Base-by-base conservation (phyloP, 2,113 vertebrate genomes). In the Speoplatyrhinus poulsoni region DNA sequence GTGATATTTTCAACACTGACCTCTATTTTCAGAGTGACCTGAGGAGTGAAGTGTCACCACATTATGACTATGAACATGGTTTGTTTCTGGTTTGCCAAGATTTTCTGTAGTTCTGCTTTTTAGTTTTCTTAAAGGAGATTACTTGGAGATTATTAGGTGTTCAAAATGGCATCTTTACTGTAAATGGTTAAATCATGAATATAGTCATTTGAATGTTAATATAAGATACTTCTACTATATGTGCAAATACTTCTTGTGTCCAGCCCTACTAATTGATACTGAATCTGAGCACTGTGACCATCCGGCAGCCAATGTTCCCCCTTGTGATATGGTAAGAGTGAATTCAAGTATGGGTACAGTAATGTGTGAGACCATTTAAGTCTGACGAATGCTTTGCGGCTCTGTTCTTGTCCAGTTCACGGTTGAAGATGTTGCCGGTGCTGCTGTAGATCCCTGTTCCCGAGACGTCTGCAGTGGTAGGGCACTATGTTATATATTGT, bases 401-500 rank as follows among this genome's bases (percentile, higher is more conserved):
- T 69, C 12, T 70, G 13, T 53, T 46, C 49, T 67, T 26, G 26
- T 26, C 26, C 26, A 26, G 26, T 3, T 54, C 0, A 6, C 12
- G 1, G 10, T 19, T 13, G 12, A 19, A 64, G 62, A 70, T 2
- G 15, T 11, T 7, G 1, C 26, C 32, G 8, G 54, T 19, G 12
- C 13, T 58, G 13, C 9, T 49, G 60, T 81, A 64, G 59, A 62
- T 9, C 17, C 54, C 9, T 12, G 48, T 33, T 19, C 73, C 59
- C 32, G 17, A 56, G 67, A 77, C 36, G 11, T 60, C 53, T 65
- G 57, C 62, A 41, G 58, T 71, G 78, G 78, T 86, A 71, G 56
- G 2, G 12, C 0, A 19, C 67, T 12, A 46, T 54, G 17, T 17
- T 36, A 17, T 46, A 33, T 54, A 46, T 17, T 36, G 12, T 17